Base-by-base conservation (phyloP, 2,113 vertebrate species). In the Zosterops pallidus region DNA sequence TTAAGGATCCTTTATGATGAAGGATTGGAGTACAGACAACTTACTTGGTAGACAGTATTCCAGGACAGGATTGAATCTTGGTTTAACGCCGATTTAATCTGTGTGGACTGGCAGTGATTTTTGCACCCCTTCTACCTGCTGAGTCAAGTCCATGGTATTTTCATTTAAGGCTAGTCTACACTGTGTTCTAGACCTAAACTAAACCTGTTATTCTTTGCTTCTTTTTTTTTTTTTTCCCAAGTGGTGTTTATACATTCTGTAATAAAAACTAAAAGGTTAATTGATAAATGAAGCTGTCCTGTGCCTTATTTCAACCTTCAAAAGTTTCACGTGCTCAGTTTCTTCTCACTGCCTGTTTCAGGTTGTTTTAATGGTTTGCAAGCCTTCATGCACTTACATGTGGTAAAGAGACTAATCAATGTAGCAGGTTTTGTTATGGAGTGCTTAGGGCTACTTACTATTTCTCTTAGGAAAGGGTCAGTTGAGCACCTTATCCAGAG, bases 181-280 rank as follows among this genome's bases (percentile, higher is more conserved):
- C 23, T 65, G 65, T 90, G 78, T 83, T 96, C 89, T 63, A 41
- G 37, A 41, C 60, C 63, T 84, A 84, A 90, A 89, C 28, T 91
- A 92, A 85, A 78, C 56, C 63, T 94, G 83, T 92, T 52, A 55
- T 77, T 94, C 64, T 94, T 82, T 42, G 37, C 21, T 41, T 69
- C 28, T 91, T 71, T 56, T 59, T 55, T 63, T 63, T 67, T 70
- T 69, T 60, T 9, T 19, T 5, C 9, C 52, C 12, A 24, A 79
- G 20, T 86, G 49, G 74, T 95, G 87, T 93, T 96, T 92, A 83
- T 67, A 96, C 67, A 62, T 89, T 77, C 88, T 95, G 52, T 96
- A 96, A 94, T 95, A 96, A 95, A 96, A 96, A 81, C 41, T 33
- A 55, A 95, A 95, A 90, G 35, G 13, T 59, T 72, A 74, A 79